Percentiles rank a stretch among this genome's conserved stretches.
Evolutionary conservation across 2,888 invertebrate genomes (phyloP).

Genomic region (Nemotelus nigrinus): DNA sequence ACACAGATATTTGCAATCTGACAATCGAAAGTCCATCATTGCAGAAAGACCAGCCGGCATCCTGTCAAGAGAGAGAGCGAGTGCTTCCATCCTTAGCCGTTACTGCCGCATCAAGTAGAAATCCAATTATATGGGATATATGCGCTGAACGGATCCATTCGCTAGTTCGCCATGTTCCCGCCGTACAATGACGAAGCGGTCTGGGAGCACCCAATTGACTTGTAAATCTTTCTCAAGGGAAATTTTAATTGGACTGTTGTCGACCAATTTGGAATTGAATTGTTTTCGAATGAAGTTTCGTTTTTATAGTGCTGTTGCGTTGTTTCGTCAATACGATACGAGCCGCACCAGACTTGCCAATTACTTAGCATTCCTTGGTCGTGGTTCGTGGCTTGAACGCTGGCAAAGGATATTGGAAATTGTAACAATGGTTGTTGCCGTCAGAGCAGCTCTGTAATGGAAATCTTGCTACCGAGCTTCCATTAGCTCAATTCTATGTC

Average conservation of each 20-base stretch:
- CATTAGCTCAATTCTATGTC: constrained; percentile 14
- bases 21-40: too few species aligned
- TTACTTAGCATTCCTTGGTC: not conserved
- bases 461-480: constrained; percentile 4
- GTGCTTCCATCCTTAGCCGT: not conserved
- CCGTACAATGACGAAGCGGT: not conserved
- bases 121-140: constrained; percentile 36
- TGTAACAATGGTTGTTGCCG: not conserved
- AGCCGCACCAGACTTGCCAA: not conserved
- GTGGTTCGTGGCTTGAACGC: not conserved
- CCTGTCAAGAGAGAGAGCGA: too few species aligned
- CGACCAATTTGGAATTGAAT: constrained; percentile 45
- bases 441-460: not conserved
- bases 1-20: too few species aligned
- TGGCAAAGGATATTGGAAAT: not conserved
- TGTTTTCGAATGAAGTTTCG: constrained; percentile 18
- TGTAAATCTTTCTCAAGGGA: constrained; percentile 42
- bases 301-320: not conserved
- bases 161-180: not conserved
- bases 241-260: constrained; percentile 45
- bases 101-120: not conserved
- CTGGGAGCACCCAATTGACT: constrained; percentile 37
- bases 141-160: constrained; percentile 16
- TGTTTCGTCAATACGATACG: not conserved
- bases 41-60: too few species aligned